Evolutionary conservation across 1,140 invertebrate species (phyloP).

Genomic region (Venturia canescens): DNA sequence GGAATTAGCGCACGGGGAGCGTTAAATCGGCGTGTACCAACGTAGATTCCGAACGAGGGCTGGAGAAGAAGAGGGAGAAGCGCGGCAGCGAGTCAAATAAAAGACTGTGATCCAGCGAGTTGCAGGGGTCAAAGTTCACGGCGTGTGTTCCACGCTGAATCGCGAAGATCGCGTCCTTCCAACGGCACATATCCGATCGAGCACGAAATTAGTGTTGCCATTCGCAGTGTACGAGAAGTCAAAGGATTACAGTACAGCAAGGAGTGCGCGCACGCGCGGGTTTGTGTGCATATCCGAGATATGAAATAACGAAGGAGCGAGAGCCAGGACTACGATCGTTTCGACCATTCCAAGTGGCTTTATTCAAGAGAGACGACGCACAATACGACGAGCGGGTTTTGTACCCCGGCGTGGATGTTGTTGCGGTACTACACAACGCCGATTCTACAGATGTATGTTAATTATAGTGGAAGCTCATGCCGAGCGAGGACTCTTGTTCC

Average conservation of each 20-base stretch:
- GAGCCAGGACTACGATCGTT: background rate
- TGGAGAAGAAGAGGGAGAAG: background rate
- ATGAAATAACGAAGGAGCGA: background rate
- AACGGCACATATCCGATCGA: background rate
- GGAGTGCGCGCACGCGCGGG: too few relatives aligned
- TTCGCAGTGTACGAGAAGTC: slow-evolving; percentile 26
- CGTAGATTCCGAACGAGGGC: background rate
- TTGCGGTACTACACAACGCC: background rate
- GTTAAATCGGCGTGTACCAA: slow-evolving; percentile 22
- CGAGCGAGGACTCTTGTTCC: slow-evolving; percentile 22
- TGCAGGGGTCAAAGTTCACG: slow-evolving; percentile 34
- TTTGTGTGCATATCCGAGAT: background rate
- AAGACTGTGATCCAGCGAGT: background rate
- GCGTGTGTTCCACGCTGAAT: slow-evolving; percentile 21
- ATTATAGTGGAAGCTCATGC: slow-evolving; percentile 37
- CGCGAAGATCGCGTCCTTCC: slow-evolving; percentile 20
- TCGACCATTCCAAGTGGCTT: slow-evolving; percentile 10
- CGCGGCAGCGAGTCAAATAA: background rate
- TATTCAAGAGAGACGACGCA: slow-evolving; percentile 15
- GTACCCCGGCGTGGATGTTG: background rate
- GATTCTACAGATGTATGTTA: slow-evolving; percentile 44
- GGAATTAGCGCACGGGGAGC: slow-evolving; percentile 14
- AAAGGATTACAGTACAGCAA: slow-evolving; percentile 11
- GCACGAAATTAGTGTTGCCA: slow-evolving; percentile 30
- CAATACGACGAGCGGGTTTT: background rate